Base-by-base conservation (phyloP, 2,888 invertebrate genomes). In the Andrena bicolor region DNA sequence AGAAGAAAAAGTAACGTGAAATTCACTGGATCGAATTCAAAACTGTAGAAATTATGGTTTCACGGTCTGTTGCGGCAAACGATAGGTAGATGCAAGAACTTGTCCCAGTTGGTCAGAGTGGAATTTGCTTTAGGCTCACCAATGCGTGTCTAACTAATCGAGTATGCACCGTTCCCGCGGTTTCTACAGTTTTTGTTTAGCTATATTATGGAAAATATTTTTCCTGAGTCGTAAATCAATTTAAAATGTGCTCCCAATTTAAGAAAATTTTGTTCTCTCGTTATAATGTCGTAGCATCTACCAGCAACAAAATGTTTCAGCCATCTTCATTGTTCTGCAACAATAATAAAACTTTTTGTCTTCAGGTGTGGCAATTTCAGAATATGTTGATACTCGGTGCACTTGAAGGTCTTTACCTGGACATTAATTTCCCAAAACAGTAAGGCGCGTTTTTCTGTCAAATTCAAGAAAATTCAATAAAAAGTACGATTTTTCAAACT, bases 31-130 rank as follows among this genome's bases (percentile, higher is more conserved):
- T 23, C 51, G 32, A 65, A 56, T 65, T 65, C 20, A n/a, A 65
- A 65, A 65, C 28, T 65, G 65, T 48, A 65, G 64, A 65, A 73
- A 65, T 35, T 64, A 58, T 41, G 64, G 41, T 73, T 73, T 73
- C 56, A 73, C 56, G 73, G 73, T 73, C 56, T 23, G 65, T 65
- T 73, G 65, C 48, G 65, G 56, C 26, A 28, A 65, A 65, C 65
- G 73, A 73, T 73, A 41, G 73, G 58, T 65, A 41, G 65, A 58
- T 65, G 64, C 73, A 73, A 73, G 65, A 65, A 65, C 48, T 65
- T 30, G 64, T 41, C 30, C 41, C 53, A 48, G 48, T 28, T 73
- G 48, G 35, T 63, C 26, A 49, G 64, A 56, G 13, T 65, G 73
- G 73, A 56, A 65, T 65, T 65, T 32, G 48, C 64, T 41, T 41